Percentiles rank a stretch among this genome's conserved stretches.
Evolutionary conservation across 2,888 invertebrate species (phyloP).

Genomic region (Lordiphosa fenestrarum): DNA sequence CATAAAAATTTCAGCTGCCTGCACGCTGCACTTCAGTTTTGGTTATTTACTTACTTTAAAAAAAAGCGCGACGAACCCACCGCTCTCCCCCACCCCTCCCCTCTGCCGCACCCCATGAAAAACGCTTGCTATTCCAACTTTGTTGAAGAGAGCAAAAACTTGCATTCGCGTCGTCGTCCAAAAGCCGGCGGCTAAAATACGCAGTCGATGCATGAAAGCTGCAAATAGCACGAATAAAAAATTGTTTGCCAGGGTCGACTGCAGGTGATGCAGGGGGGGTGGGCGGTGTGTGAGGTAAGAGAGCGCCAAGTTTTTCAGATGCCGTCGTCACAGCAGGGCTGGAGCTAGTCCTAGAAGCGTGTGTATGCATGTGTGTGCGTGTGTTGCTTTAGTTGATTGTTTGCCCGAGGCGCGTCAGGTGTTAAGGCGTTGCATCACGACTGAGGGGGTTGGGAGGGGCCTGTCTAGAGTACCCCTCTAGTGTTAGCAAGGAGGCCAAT

Average conservation of each 20-base stretch:
- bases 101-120: constrained; percentile 6
- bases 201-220: constrained; percentile 72
- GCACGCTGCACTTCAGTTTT: constrained; percentile 41
- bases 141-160: constrained; percentile 27
- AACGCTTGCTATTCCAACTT: constrained; percentile 26
- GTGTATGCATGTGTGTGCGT: constrained; percentile 12
- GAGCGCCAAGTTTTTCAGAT: constrained; percentile 26
- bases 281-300: background rate
- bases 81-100: background rate
- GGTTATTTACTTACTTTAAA: constrained; percentile 45
- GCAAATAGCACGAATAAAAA: constrained; percentile 51
- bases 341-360: constrained; percentile 22
- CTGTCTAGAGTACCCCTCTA: background rate
- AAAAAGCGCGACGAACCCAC: constrained; percentile 2
- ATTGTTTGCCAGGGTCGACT: constrained; percentile 33
- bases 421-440: constrained; percentile 13
- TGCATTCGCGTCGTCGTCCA: constrained; percentile 28
- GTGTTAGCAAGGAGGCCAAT: constrained; percentile 49
- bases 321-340: constrained; percentile 7
- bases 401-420: constrained; percentile 31
- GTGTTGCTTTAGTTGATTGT: constrained; percentile 43
- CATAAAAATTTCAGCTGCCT: constrained; percentile 50
- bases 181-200: constrained; percentile 60
- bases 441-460: background rate
- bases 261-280: constrained; percentile 18